Percentiles rank a stretch among this genome's conserved stretches.
Evolutionary conservation across 2,113 vertebrate species (phyloP).

Genomic region (Heterochromis multidens): DNA sequence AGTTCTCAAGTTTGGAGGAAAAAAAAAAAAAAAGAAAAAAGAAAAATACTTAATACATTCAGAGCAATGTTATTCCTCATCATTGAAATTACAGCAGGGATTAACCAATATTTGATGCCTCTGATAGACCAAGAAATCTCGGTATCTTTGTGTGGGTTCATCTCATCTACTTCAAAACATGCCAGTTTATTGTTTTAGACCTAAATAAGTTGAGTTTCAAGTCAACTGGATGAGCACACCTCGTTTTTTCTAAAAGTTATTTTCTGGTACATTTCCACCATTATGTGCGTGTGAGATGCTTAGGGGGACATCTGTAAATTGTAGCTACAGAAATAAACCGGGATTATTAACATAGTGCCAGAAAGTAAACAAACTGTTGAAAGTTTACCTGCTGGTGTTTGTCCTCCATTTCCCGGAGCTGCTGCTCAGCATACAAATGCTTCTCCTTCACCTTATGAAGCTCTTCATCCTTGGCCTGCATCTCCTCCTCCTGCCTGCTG

Average conservation of each 20-base stretch:
- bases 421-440: constrained; percentile 84
- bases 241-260: neutral
- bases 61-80: neutral
- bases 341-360: neutral
- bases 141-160: neutral
- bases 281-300: too few relatives aligned
- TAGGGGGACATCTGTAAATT: neutral
- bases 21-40: too few relatives aligned
- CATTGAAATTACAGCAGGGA: neutral
- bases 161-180: too few relatives aligned
- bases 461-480: constrained; percentile 95
- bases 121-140: neutral
- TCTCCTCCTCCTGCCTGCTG: constrained; percentile 95
- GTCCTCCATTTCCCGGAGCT: constrained; percentile 83
- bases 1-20: neutral
- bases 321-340: neutral
- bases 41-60: neutral
- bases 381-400: constrained; percentile 86
- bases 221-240: neutral
- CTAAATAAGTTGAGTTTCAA: neutral
- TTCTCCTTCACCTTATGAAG: constrained; percentile 88
- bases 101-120: neutral
- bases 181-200: neutral
- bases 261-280: neutral
- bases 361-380: neutral